Percentiles rank a stretch among this genome's conserved stretches.
Conservation (phyloP, 2,113 vertebrate species). For the Peromyscus polionotus region DNA sequence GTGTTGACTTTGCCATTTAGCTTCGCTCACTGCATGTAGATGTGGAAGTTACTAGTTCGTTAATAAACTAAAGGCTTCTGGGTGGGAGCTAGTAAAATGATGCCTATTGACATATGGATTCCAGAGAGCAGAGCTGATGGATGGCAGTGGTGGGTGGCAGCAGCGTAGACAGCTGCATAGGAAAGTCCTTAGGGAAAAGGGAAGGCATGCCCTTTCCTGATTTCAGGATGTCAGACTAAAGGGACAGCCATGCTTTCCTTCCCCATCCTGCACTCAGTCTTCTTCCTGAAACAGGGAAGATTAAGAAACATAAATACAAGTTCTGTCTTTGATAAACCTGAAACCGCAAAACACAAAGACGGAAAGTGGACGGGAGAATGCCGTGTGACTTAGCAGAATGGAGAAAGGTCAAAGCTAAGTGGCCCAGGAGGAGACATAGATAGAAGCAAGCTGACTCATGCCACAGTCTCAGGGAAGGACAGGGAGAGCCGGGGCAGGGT, state of each 20-base stretch:
- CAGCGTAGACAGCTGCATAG: not conserved
- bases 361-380: conserved; percentile 48
- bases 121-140: conserved; percentile 32
- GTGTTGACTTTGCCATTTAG: not conserved
- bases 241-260: conserved; percentile 2
- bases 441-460: conserved; percentile 48
- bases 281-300: conserved; percentile 27
- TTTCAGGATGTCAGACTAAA: conserved; percentile 52
- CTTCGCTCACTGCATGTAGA: not conserved
- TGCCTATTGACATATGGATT: not conserved
- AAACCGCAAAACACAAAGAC: conserved; percentile 63
- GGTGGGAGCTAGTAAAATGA: conserved; percentile 35
- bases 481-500: not conserved
- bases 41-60: conserved; percentile 49
- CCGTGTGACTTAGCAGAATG: conserved; percentile 50
- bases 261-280: not conserved
- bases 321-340: conserved; percentile 55
- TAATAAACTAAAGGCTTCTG: conserved; percentile 23
- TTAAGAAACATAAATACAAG: conserved; percentile 29
- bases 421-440: not conserved
- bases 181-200: not conserved
- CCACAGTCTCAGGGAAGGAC: not conserved
- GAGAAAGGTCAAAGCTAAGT: conserved; percentile 72
- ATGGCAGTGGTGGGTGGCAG: not conserved
- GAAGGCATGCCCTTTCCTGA: not conserved